A percentile compares a stretch with the other conserved stretches of the same genome.
Conservation (phyloP, 2,888 invertebrate genomes). For the Emmelina monodactyla region DNA sequence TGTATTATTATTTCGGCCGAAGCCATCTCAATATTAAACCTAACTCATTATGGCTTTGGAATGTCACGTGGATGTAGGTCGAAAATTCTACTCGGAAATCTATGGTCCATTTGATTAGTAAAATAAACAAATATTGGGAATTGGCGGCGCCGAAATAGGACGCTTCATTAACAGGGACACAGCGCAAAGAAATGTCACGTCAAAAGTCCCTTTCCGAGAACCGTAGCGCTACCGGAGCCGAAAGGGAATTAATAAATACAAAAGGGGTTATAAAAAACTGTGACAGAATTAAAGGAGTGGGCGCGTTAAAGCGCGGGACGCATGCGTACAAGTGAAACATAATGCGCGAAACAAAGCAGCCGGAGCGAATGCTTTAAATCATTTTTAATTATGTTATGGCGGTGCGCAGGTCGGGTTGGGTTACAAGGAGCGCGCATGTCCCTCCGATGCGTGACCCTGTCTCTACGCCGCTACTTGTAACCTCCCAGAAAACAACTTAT, state of each 20-base stretch:
- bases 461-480: constrained; percentile 17
- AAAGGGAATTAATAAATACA: constrained; percentile 62
- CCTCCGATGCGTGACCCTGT: constrained; percentile 27
- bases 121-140: constrained; percentile 20
- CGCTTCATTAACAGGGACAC: constrained; percentile 58
- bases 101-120: background rate
- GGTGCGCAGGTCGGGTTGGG: constrained; percentile 39
- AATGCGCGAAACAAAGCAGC: constrained; percentile 67
- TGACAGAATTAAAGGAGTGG: constrained; percentile 65
- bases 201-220: constrained; percentile 60
- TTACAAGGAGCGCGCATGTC: constrained; percentile 29
- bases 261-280: constrained; percentile 64
- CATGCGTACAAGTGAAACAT: constrained; percentile 65
- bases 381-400: constrained; percentile 68
- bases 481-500: no score
- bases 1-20: no score
- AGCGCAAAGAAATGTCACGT: constrained; percentile 58
- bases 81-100: background rate
- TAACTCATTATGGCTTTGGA: no score
- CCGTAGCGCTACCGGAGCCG: constrained; percentile 61
- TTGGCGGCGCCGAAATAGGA: constrained; percentile 54
- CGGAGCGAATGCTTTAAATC: constrained; percentile 66
- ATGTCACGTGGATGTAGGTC: background rate
- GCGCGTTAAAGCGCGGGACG: constrained; percentile 50
- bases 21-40: no score